Evolutionary conservation across 1,140 invertebrate species (phyloP), one percentile per base, ranked within the genome.

Genomic region (Zaprionus tsacasi): DNA sequence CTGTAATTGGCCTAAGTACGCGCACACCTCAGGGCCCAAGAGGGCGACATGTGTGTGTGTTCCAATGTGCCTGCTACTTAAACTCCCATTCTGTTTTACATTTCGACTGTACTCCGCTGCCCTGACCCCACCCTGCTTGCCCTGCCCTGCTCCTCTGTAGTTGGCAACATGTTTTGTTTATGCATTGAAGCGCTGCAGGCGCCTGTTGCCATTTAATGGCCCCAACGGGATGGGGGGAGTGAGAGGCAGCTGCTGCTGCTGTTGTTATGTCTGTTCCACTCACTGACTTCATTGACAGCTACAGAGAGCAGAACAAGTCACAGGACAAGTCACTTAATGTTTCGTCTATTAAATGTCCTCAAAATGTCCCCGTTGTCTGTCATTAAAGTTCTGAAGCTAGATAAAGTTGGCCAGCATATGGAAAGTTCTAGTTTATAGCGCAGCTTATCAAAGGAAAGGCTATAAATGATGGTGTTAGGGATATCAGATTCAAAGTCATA

Each of bases 1-100:
- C 73, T 78, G 67, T 80, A 88, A 82, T 87, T 87, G 82, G 67
- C 64, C 69, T 70, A 87, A 86, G 82, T 82, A 78, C 66, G 79
- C 70, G 82, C 66, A 59, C 82, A 86, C 79, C 82, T 79, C 70
- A 77, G 69, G 77, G 79, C 60, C 74, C 17, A 38, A 13, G 50
- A 38, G 43, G 38, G 43, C 40, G 35, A 40, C 30, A 61, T 64
- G 21, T 66, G 17, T n/a, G 7, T 40, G 17, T n/a, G 7, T 40
- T 7, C n/a, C 30, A 50, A 65, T 65, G 50, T 30, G 27, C 27
- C 40, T 36, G 12, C 55, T 35, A 60, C 40, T 60, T 60, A 60
- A 48, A 52, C 45, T 21, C 11, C 30, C 30, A 52, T 54, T 67
- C 45, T 21, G 45, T 57, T 57, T 57, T 54, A 67, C 38, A 45